These are phyloP conservation scores for Aplysina aerophoba DNA, from an alignment of 37 sponge, comb jelly and placozoan genomes.

Conservation along the genomic window DNA sequence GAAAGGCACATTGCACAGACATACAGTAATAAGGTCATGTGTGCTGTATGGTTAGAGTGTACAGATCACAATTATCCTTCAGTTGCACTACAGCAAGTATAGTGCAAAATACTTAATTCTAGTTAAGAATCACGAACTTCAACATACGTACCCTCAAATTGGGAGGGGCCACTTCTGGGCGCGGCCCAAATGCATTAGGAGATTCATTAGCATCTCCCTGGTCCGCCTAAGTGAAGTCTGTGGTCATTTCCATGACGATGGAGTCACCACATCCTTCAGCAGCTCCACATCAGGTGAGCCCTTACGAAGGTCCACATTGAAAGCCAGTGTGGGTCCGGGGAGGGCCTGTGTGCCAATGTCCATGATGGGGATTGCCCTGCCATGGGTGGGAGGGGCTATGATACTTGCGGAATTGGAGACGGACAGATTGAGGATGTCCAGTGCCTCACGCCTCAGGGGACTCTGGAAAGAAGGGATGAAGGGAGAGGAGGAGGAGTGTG, in stretches of 20 bases:
- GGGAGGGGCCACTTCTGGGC: conserved; percentile 23
- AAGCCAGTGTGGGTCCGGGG: conserved; percentile 85
- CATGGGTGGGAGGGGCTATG: conserved; percentile 66
- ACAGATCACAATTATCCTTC: too few relatives aligned
- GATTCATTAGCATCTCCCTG: conserved; percentile 60
- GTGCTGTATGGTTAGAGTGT: too few relatives aligned
- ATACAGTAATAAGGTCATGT: too few relatives aligned
- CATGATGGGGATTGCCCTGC: conserved; percentile 49
- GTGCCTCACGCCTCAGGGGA: conserved; percentile 65
- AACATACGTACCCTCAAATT: too few relatives aligned
- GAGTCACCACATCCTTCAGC: conserved; percentile 2
- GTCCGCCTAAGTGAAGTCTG: conserved; percentile 53
- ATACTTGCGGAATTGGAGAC: conserved; percentile 54
- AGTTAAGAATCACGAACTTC: too few relatives aligned
- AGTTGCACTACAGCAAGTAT: too few relatives aligned
- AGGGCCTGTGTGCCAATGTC: conserved; percentile 78
- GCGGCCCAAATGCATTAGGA: conserved; percentile 67
- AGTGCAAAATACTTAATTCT: too few relatives aligned
- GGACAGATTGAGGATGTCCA: conserved; percentile 24
- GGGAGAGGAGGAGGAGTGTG: neutral
- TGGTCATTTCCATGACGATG: conserved; percentile 66
- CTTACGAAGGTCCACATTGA: conserved; percentile 60
- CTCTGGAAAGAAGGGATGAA: conserved; percentile 35
- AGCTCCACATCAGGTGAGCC: conserved; percentile 63
- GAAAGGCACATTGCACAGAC: too few relatives aligned